Conservation (phyloP, 2,888 invertebrate species). For the Dilophus febrilis region DNA sequence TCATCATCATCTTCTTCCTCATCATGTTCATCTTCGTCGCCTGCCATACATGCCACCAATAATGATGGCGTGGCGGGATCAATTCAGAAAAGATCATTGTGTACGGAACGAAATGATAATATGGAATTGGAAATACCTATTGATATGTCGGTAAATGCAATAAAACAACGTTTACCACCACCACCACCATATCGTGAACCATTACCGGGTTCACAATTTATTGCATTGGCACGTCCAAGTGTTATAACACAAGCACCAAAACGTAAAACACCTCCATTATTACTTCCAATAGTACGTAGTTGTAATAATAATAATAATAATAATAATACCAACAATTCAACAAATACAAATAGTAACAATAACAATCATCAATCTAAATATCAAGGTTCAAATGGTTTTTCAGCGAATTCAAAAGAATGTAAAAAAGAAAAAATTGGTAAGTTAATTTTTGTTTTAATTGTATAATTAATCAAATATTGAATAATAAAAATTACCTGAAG, state of each 20-base stretch:
- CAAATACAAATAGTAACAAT: no score
- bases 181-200: constrained; percentile 29
- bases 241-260: constrained; percentile 43
- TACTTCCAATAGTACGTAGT: no score
- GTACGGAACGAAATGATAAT: background rate
- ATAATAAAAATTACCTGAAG: no score
- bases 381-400: no score
- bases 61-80: constrained; percentile 16
- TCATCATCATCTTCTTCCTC: no score
- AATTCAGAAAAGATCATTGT: constrained; percentile 10
- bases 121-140: constrained; percentile 21
- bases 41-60: constrained; percentile 3
- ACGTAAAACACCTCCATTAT: constrained; percentile 17
- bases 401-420: no score
- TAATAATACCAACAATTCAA: no score
- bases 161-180: constrained; percentile 21
- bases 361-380: no score
- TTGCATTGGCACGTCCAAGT: constrained; percentile 30
- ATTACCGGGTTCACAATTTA: constrained; percentile 22
- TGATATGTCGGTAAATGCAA: constrained; percentile 26
- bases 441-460: no score
- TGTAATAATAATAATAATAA: no score
- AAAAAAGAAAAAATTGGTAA: no score
- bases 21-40: constrained; percentile 6
- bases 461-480: no score